phyloP scores from a whole-genome alignment of 1,140 invertebrate species.

The Teleogryllus occipitalis region DNA sequence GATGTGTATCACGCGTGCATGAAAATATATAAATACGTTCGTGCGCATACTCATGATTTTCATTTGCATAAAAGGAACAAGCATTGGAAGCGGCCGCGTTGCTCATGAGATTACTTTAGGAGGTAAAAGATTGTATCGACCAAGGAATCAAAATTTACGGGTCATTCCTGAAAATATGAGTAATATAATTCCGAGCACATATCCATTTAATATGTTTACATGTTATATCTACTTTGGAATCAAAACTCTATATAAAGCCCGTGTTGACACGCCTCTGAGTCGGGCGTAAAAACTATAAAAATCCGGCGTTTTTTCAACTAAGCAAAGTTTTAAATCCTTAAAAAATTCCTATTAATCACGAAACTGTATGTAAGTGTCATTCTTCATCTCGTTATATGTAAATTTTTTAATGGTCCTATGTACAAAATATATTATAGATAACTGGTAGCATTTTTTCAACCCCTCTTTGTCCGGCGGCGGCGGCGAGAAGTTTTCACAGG shows the following conservation, averaged over 20 bases:
- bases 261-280: neutral
- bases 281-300: neutral
- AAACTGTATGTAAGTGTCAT: neutral
- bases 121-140: too few species aligned
- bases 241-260: constrained; percentile 1
- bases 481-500: neutral
- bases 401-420: constrained; percentile 5
- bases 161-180: neutral
- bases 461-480: neutral
- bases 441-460: neutral
- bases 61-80: too few species aligned
- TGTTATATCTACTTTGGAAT: constrained; percentile 1
- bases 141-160: neutral
- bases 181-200: neutral
- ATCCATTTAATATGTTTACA: constrained; percentile 2
- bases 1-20: too few species aligned
- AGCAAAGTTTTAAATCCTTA: constrained; percentile 5
- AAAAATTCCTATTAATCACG: constrained; percentile 5
- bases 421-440: constrained; percentile 6
- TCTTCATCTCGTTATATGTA: constrained; percentile 1
- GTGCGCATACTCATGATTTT: too few species aligned
- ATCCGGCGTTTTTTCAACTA: neutral
- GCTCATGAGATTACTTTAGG: too few species aligned
- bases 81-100: too few species aligned
- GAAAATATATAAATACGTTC: too few species aligned